Evolutionary conservation across 2,113 vertebrate species (phyloP).

Genomic region (Prionailurus viverrinus): DNA sequence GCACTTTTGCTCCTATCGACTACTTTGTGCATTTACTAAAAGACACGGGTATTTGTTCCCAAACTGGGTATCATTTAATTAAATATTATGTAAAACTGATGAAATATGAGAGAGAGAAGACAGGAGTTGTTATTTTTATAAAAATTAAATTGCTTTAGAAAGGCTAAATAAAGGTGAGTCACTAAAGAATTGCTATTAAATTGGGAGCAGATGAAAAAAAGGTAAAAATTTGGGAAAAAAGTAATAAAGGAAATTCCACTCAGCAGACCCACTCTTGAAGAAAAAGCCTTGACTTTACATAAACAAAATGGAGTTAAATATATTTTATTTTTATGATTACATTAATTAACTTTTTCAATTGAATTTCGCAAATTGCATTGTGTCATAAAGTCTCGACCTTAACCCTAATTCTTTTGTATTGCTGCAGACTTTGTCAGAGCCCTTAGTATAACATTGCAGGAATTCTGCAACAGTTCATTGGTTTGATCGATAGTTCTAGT

Average conservation of each 20-base stretch:
- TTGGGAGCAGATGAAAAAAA: constrained; percentile 28
- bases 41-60: constrained; percentile 1
- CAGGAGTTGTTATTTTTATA: constrained; percentile 7
- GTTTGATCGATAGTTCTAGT: background rate
- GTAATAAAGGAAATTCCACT: background rate
- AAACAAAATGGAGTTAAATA: background rate
- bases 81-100: constrained; percentile 60
- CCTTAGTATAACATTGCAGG: background rate
- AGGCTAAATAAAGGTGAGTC: constrained; percentile 45
- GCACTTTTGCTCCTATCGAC: background rate
- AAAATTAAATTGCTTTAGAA: constrained; percentile 51
- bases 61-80: background rate
- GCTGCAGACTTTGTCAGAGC: background rate
- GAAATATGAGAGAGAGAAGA: background rate
- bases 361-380: background rate
- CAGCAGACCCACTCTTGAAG: background rate
- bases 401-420: background rate
- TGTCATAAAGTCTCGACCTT: background rate
- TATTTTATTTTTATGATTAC: background rate
- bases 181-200: constrained; percentile 27
- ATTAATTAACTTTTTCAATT: background rate
- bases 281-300: constrained; percentile 7
- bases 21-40: background rate
- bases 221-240: background rate
- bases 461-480: background rate